Percentiles rank a stretch among this genome's conserved stretches.
Conservation (phyloP, 1,140 invertebrate genomes). For the Neodiprion virginianus region DNA sequence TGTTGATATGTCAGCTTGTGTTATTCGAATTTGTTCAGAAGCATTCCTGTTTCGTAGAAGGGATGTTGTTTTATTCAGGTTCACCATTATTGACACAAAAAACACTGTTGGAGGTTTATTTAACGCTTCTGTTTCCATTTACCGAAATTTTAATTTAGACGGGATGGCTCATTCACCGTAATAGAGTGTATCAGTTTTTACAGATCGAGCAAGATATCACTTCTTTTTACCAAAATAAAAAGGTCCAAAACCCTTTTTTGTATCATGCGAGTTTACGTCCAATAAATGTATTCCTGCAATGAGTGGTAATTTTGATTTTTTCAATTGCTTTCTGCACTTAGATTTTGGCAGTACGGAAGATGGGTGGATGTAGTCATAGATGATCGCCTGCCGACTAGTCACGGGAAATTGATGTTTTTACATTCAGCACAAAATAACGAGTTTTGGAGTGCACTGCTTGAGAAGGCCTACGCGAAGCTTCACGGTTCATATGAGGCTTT, state of each 20-base stretch:
- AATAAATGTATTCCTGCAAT: background rate
- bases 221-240: no score
- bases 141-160: no score
- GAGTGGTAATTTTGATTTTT: background rate
- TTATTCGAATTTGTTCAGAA: no score
- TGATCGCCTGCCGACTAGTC: slow-evolving; percentile 90
- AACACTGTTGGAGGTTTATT: no score
- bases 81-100: no score
- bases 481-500: slow-evolving; percentile 97
- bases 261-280: background rate
- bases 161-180: no score
- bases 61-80: no score
- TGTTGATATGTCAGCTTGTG: no score
- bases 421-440: slow-evolving; percentile 91
- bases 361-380: slow-evolving; percentile 95
- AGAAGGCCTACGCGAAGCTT: slow-evolving; percentile 98
- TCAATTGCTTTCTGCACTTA: slow-evolving; percentile 42
- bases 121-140: no score
- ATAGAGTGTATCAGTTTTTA: no score
- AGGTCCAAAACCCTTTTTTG: background rate
- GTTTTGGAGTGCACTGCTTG: slow-evolving; percentile 97
- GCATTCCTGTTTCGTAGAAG: no score
- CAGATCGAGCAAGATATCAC: no score
- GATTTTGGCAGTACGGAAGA: slow-evolving; percentile 95
- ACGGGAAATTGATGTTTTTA: slow-evolving; percentile 90